These are phyloP conservation scores for Numenius phaeopus DNA, from an alignment of 2,797 vertebrate species.

Conservation along the genomic window DNA sequence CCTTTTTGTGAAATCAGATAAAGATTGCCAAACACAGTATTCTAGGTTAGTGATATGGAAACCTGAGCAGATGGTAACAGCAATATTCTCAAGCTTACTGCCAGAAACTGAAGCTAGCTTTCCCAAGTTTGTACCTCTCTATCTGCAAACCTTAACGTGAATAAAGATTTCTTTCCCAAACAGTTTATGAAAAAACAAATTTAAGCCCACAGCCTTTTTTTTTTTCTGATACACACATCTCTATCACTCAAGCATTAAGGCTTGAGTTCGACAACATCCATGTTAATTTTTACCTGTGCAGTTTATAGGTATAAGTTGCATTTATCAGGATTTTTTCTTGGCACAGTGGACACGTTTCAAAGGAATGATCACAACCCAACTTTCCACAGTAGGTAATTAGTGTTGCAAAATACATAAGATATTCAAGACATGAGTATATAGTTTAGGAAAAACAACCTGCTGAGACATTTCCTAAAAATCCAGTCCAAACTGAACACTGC, in stretches of 20 bases:
- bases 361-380: fast-evolving
- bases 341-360: background rate
- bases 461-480: background rate
- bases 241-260: background rate
- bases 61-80: background rate
- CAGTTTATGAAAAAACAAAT: background rate
- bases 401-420: background rate
- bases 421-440: background rate
- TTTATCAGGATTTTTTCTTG: background rate
- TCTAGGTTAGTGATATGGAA: background rate
- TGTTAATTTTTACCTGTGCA: background rate
- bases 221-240: background rate
- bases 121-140: background rate
- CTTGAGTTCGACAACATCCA: background rate
- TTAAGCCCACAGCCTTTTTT: background rate
- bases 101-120: background rate
- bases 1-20: background rate
- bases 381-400: background rate
- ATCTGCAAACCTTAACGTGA: background rate
- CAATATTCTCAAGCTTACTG: background rate
- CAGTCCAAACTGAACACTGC: background rate
- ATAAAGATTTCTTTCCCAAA: background rate
- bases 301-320: background rate
- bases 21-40: background rate
- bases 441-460: background rate